Conservation (phyloP, 2,797 vertebrate species). For the Silurus lanzhouensis region DNA sequence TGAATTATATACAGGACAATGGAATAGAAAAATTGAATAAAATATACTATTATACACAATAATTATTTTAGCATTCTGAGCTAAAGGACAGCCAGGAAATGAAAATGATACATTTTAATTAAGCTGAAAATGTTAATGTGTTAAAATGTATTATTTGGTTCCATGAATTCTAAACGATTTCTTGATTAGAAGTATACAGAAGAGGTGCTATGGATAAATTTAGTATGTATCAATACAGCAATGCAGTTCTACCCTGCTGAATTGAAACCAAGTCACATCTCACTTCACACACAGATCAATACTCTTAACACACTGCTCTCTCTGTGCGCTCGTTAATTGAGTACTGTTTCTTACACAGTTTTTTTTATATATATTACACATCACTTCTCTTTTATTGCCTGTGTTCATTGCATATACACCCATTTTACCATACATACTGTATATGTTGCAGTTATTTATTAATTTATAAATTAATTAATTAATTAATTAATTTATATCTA, state of each 20-base stretch:
- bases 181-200: neutral
- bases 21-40: no score
- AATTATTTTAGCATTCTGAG: slow-evolving; percentile 58
- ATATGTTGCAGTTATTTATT: neutral
- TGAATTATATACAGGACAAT: no score
- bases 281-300: neutral
- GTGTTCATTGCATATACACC: neutral
- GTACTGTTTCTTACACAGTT: neutral
- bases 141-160: neutral
- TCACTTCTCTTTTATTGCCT: neutral
- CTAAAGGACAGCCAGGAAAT: slow-evolving; percentile 59
- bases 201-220: neutral
- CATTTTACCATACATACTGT: neutral
- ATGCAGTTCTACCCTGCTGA: slow-evolving; percentile 1
- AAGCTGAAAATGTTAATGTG: neutral
- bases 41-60: no score
- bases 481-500: no score
- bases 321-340: neutral
- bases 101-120: neutral
- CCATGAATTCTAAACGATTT: neutral
- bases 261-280: neutral
- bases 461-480: no score
- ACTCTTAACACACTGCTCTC: neutral
- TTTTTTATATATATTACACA: neutral
- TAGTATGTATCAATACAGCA: neutral